Conservation (phyloP, 2,888 invertebrate genomes). For the Scaeva pyrastri region DNA sequence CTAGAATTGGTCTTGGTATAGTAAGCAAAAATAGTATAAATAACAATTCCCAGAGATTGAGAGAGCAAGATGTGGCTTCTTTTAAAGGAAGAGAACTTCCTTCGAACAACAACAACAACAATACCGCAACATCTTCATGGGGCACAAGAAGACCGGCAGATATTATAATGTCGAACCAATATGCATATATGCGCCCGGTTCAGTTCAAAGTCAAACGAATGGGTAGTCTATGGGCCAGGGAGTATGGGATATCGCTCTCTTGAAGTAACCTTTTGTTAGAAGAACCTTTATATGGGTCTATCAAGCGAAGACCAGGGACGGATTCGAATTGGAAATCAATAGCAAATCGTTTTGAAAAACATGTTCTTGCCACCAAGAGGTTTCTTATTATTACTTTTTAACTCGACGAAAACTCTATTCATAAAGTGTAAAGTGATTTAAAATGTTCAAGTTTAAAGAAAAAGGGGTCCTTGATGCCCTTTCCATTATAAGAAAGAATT, state of each 20-base stretch:
- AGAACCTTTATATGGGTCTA: neutral
- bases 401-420: no score
- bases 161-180: slow-evolving; percentile 52
- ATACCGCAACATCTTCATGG: slow-evolving; percentile 73
- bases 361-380: no score
- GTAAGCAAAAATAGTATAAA: slow-evolving; percentile 54
- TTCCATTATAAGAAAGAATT: no score
- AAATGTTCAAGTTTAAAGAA: no score
- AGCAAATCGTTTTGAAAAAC: no score
- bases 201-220: slow-evolving; percentile 39
- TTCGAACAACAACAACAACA: neutral
- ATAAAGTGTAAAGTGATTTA: no score
- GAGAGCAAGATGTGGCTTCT: slow-evolving; percentile 53
- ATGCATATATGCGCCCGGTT: slow-evolving; percentile 38
- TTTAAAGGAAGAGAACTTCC: slow-evolving; percentile 5
- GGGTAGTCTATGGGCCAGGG: slow-evolving; percentile 50
- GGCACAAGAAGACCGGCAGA: slow-evolving; percentile 27
- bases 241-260: slow-evolving; percentile 25
- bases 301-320: neutral
- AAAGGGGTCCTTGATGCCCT: no score
- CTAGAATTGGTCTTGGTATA: slow-evolving; percentile 11
- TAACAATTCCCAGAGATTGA: slow-evolving; percentile 73
- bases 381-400: no score
- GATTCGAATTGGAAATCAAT: neutral
- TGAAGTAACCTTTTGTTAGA: slow-evolving; percentile 38